Percentiles rank a stretch among this genome's conserved stretches.
Conservation (phyloP, 2,113 vertebrate species). For the Sinosuthora webbiana region DNA sequence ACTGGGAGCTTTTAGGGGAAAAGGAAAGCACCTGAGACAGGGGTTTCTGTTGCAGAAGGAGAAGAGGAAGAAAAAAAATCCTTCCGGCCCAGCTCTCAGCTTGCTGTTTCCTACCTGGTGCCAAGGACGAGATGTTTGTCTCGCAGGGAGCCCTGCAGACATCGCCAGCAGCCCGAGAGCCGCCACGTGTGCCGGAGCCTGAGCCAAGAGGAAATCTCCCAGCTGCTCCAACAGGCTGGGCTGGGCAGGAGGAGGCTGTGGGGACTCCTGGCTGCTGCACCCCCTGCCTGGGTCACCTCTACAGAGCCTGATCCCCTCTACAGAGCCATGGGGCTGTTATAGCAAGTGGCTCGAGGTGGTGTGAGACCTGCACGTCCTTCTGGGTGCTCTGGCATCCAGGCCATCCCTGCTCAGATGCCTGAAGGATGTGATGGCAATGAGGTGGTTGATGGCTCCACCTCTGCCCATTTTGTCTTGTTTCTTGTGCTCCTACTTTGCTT, state of each 20-base stretch:
- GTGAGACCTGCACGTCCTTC: neutral
- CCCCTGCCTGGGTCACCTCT: neutral
- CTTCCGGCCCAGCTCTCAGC: neutral
- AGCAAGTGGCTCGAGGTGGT: neutral
- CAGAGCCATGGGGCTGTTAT: neutral
- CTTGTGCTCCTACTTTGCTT: neutral
- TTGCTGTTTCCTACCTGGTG: neutral
- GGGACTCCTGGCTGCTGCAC: neutral
- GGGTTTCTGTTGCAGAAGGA: neutral
- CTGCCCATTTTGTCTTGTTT: neutral
- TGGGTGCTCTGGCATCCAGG: neutral
- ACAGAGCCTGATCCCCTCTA: neutral
- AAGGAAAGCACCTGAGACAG: neutral
- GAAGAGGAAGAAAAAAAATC: neutral
- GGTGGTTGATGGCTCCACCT: neutral
- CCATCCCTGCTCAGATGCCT: neutral
- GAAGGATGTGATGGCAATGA: neutral
- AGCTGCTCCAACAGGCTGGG: accelerated
- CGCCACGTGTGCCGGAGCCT: neutral
- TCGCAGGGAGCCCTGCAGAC: neutral
- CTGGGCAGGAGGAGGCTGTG: neutral
- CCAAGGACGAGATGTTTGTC: slow-evolving; percentile 39
- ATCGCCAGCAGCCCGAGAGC: neutral
- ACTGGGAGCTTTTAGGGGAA: neutral
- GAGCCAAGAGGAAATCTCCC: slow-evolving; percentile 36